Base-by-base conservation (phyloP, 2,888 invertebrate species). In the Mellilla xanthometata region DNA sequence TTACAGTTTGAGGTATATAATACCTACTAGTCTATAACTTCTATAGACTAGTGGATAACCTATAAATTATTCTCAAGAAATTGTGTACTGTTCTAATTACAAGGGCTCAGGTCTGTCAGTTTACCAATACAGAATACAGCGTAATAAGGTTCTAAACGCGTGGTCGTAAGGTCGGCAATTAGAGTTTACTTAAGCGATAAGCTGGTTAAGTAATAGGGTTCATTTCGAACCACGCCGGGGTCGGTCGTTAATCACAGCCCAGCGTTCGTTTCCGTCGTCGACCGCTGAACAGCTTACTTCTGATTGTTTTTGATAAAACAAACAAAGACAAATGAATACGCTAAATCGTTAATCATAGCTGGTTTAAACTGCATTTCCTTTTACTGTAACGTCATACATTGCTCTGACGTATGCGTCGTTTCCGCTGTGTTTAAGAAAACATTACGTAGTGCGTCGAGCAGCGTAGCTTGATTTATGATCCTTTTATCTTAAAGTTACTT, bases 241-340 rank as follows among this genome's bases (percentile, higher is more conserved):
- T 48, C 49, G 73, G 67, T 85, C 86, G 78, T 87, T 88, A 86
- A 87, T 88, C 87, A 87, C 71, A 38, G 68, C 59, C 65, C 56
- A 66, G 70, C 60, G 66, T 59, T 67, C 65, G 68, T 68, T 81
- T 78, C 81, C 79, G 81, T 78, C 79, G 69, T 68, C 65, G 68
- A 61, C 70, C 68, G 64, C 58, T 70, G 68, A 83, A 74, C 68
- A 73, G 72, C 80, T 83, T 82, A 82, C 78, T 86, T 85, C 76
- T 78, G 80, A 86, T 87, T 85, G 85, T 86, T 87, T 88, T 81
- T 83, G 80, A 86, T 85, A 84, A 84, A 81, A 80, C 74, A 81
- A 78, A 82, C 83, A 80, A 76, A 79, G 76, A 81, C 76, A 73
- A 77, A 81, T 78, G 73, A 81, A 80, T 76, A 77, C 72, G 67